A percentile compares a stretch with the other conserved stretches of the same genome.
These are phyloP conservation scores for Dendrocincla fuliginosa DNA, from an alignment of 2,797 vertebrate genomes.

Conservation along the genomic window DNA sequence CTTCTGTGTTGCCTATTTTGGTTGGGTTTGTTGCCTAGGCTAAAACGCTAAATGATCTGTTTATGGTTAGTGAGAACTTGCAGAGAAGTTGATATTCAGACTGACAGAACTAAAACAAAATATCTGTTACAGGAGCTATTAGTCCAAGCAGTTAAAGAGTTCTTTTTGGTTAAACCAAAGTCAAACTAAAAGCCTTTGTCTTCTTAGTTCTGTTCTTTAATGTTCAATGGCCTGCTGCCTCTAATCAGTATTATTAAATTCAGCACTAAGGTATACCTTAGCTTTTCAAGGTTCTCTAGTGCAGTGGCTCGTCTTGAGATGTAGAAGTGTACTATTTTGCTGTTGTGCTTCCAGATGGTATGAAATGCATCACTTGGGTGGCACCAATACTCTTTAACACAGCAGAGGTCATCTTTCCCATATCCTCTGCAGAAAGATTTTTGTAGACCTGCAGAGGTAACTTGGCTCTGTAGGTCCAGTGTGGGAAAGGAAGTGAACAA, in stretches of 20 bases:
- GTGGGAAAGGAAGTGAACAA: conserved; percentile 10
- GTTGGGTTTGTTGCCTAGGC: not conserved
- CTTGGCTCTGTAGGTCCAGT: rapidly evolving
- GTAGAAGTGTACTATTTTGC: not conserved
- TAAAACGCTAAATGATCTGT: not conserved
- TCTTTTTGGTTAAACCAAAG: not conserved
- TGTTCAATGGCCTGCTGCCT: not conserved
- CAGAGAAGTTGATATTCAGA: not conserved
- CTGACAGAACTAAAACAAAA: not conserved
- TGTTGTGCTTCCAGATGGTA: not conserved
- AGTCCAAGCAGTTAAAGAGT: not conserved
- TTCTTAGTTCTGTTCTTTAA: not conserved
- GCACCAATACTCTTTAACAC: not conserved
- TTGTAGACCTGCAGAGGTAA: not conserved
- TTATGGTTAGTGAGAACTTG: not conserved
- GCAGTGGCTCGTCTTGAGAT: not conserved
- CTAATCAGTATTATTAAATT: not conserved
- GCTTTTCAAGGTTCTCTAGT: not conserved
- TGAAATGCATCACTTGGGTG: not conserved
- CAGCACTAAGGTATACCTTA: not conserved
- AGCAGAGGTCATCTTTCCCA: not conserved
- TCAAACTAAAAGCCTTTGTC: not conserved
- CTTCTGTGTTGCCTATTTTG: not conserved
- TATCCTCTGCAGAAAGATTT: not conserved
- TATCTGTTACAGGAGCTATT: not conserved